These are phyloP conservation scores for Carcharodon carcharias DNA, from an alignment of 2,797 vertebrate genomes.

Conservation along the genomic window DNA sequence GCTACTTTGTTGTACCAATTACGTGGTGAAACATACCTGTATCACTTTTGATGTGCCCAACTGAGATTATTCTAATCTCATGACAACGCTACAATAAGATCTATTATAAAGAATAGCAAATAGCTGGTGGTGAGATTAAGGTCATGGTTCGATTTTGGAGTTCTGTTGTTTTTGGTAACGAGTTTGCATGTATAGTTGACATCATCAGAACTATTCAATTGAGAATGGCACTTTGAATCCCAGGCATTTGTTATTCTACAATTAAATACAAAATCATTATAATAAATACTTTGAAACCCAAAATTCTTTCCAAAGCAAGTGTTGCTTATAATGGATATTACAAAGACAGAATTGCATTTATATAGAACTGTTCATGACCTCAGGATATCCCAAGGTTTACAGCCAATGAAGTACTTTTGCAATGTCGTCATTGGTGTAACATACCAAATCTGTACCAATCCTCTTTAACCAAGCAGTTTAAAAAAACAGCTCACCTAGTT, in stretches of 20 bases:
- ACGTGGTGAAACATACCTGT: background rate
- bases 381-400: background rate
- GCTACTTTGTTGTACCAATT: background rate
- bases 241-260: background rate
- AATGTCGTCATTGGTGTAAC: background rate
- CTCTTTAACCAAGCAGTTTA: background rate
- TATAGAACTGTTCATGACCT: background rate
- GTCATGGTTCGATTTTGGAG: background rate
- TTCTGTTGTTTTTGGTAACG: background rate
- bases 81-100: background rate
- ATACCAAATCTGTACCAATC: background rate
- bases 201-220: background rate
- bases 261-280: constrained; percentile 4
- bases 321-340: background rate
- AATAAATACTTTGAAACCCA: background rate
- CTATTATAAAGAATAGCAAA: background rate
- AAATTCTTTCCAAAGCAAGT: background rate
- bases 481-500: background rate
- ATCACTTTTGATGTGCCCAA: background rate
- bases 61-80: too few species aligned
- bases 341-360: background rate
- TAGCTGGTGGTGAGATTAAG: background rate
- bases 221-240: background rate
- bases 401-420: background rate
- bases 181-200: constrained; percentile 7